A percentile compares a stretch with the other conserved stretches of the same genome.
These are phyloP conservation scores for Serinus canaria DNA, from an alignment of 2,113 vertebrate genomes.

Conservation along the genomic window DNA sequence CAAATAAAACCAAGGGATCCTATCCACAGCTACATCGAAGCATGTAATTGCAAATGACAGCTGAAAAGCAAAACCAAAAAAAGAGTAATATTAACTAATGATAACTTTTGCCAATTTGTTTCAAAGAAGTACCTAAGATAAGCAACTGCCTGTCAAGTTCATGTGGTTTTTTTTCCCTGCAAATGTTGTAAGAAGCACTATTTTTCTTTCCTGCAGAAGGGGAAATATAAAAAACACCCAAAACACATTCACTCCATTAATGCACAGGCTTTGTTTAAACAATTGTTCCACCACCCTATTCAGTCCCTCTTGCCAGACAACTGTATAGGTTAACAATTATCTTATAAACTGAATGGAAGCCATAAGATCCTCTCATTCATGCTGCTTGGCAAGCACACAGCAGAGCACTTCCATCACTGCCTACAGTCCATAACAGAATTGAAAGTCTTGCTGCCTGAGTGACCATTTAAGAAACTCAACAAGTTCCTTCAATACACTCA, in stretches of 20 bases:
- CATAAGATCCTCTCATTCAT: accelerated
- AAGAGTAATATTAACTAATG: accelerated
- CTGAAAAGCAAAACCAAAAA: background rate
- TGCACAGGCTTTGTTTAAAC: background rate
- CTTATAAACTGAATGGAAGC: background rate
- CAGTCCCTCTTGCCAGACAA: background rate
- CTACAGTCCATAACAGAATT: background rate
- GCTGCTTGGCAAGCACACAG: background rate
- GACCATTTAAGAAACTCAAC: background rate
- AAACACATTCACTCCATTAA: background rate
- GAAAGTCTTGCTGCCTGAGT: background rate
- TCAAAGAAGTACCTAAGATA: background rate
- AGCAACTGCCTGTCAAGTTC: background rate
- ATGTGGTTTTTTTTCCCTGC: background rate
- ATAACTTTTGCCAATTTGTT: background rate
- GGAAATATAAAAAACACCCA: background rate
- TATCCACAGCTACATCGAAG: background rate
- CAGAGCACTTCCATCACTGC: background rate
- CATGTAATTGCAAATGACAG: background rate
- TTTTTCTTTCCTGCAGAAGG: background rate
- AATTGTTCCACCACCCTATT: background rate
- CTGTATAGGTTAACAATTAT: background rate
- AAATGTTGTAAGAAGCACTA: background rate
- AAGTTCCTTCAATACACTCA: background rate
- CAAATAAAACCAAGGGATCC: background rate